Base-by-base conservation (phyloP, 2,888 invertebrate species). In the Geotrupes spiniger region DNA sequence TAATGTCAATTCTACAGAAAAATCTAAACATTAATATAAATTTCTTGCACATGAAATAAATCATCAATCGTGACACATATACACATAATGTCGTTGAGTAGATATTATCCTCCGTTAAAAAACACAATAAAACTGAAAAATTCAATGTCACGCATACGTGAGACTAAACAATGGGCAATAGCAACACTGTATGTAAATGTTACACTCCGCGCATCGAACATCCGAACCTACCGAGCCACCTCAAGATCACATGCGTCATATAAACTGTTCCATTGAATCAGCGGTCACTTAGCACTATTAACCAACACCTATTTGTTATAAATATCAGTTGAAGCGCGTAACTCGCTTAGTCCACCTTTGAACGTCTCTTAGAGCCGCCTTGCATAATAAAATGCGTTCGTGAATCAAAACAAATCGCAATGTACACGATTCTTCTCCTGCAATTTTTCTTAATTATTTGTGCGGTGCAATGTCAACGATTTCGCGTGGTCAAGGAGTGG, bases 401-500 rank as follows among this genome's bases (percentile, higher is more conserved):
- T 5, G 9, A 29, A 26, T 6, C 10, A 33, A 33, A 6, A 12
- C 9, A 4, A 15, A 12, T 9, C 12, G 12, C 12, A 10, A 33
- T n/a, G 33, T 33, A 33, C 12, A 33, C 9, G 14, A 14, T 12
- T 29, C 12, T 29, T 11, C 8, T 29, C 5, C 29, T 29, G 29
- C 29, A 29, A 8, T 29, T 29, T 29, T 4, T 5, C 4, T 29
- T 8, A n/a, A n/a, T 5, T 29, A 14, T 15, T 2, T 12, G 33
- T 33, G 31, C 11, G 10, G 33, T 8, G 6, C 8, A 10, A 8
- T 12, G 9, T 12, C 33, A 33, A 64, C 80, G 81, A 64, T 86
- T 87, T 69, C 76, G 79, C 49, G 86, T 85, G 25, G 78, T 83
- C 49, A 84, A 84, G 71, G 84, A 87, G 73, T 88, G 87, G 87